Conservation (phyloP, 92 coral and sea anemone genomes). For the Epizoanthus fatuus region DNA sequence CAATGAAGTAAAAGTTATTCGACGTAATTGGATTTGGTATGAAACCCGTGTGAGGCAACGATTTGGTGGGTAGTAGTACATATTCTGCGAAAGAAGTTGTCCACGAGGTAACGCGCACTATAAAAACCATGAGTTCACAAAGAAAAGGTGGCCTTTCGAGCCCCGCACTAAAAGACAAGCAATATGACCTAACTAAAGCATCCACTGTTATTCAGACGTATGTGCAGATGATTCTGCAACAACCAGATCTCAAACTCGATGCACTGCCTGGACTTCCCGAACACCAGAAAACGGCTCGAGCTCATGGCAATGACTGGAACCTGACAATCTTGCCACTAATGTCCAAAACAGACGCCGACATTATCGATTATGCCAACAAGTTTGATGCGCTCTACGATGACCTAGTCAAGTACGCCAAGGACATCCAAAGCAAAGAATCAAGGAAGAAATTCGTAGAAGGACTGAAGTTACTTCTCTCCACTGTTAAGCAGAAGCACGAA, state of each 20-base stretch:
- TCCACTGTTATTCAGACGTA: conserved; percentile 33
- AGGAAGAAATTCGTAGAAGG: conserved; percentile 24
- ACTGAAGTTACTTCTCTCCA: background rate
- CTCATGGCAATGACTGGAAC: conserved; percentile 31
- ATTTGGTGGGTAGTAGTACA: no score
- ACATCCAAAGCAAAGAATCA: background rate
- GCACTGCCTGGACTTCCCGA: conserved; percentile 34
- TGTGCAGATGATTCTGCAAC: conserved; percentile 25
- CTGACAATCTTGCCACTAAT: conserved; percentile 17
- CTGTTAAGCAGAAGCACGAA: background rate
- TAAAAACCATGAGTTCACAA: conserved; percentile 26
- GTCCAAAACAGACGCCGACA: conserved; percentile 41
- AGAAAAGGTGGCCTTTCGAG: conserved; percentile 10
- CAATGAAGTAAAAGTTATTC: no score
- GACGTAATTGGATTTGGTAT: no score
- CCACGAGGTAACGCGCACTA: no score
- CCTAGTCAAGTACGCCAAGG: conserved; percentile 45
- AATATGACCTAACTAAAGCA: background rate
- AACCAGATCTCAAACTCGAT: conserved; percentile 28
- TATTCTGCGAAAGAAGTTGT: no score
- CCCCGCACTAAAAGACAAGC: conserved; percentile 13
- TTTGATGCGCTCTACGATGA: conserved; percentile 34
- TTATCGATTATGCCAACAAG: conserved; percentile 39
- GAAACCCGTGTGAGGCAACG: no score
- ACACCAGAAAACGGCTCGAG: conserved; percentile 33